Percentiles rank a stretch among this genome's conserved stretches.
Conservation (phyloP, 2,113 vertebrate species). For the Clarias magur region DNA sequence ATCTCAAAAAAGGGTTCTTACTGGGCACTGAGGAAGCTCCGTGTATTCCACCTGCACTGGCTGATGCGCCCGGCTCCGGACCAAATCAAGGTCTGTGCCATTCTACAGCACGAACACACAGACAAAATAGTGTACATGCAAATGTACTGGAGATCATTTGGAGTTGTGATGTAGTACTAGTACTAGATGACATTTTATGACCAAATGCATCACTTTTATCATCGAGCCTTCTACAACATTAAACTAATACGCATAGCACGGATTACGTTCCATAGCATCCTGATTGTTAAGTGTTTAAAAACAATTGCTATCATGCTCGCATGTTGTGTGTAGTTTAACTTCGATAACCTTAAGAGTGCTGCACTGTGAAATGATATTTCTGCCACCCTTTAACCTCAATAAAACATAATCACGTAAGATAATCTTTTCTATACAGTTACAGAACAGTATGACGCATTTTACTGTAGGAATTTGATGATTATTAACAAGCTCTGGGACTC, state of each 20-base stretch:
- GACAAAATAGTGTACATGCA: not conserved
- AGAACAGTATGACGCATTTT: not conserved
- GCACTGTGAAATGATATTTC: not conserved
- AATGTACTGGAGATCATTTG: not conserved
- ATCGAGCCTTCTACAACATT: not conserved
- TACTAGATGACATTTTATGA: not conserved
- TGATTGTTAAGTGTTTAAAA: too few species aligned
- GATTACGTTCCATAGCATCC: not conserved
- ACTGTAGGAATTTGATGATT: not conserved
- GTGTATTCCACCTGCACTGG: not conserved
- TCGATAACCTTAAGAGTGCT: not conserved
- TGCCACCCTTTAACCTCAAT: not conserved
- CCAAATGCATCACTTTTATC: not conserved
- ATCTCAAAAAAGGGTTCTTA: not conserved
- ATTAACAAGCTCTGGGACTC: not conserved
- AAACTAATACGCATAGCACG: not conserved
- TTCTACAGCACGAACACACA: conserved; percentile 31
- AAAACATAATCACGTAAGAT: not conserved
- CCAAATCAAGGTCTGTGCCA: not conserved
- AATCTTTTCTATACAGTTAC: not conserved
- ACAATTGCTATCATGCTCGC: not conserved
- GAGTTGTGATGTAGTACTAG: not conserved
- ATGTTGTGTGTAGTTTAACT: not conserved
- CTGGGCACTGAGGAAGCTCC: not conserved
- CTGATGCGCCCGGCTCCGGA: not conserved